phyloP scores from a whole-genome alignment of 2,888 invertebrate genomes.

The Gasteruption jaculator region DNA sequence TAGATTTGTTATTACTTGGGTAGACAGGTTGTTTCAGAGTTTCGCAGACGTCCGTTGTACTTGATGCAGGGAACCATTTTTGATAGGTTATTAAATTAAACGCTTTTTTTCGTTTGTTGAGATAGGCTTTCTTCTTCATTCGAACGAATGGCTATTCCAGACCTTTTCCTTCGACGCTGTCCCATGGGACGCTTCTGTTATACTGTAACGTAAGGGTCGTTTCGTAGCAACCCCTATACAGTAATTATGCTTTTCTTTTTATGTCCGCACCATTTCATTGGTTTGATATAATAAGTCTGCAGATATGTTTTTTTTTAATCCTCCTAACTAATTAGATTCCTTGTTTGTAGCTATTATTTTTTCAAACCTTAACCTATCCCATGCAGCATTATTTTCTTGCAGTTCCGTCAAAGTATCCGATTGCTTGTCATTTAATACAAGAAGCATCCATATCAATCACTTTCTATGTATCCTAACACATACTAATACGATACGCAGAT shows the following conservation, averaged over 20 bases:
- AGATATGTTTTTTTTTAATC: constrained; percentile 32
- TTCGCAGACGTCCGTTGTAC: constrained; percentile 7
- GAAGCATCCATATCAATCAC: too few relatives aligned
- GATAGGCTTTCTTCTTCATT: constrained; percentile 10
- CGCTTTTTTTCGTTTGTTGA: constrained; percentile 41
- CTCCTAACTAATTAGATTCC: constrained; percentile 40
- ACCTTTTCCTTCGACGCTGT: constrained; percentile 22
- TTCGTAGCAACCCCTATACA: constrained; percentile 45
- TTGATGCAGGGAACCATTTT: constrained; percentile 30
- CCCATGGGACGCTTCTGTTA: constrained; percentile 47
- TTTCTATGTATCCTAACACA: too few relatives aligned
- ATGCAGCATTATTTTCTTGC: too few relatives aligned
- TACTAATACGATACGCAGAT: too few relatives aligned
- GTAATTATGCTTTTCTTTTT: constrained; percentile 50
- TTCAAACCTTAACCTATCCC: too few relatives aligned
- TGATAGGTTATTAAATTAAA: constrained; percentile 49
- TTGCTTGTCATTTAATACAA: too few relatives aligned
- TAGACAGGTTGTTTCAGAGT: too few relatives aligned
- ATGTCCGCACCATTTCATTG: constrained; percentile 48
- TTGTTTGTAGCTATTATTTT: too few relatives aligned
- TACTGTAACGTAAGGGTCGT: constrained; percentile 40
- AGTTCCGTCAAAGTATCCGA: too few relatives aligned
- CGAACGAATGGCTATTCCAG: constrained; percentile 13
- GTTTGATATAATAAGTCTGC: constrained; percentile 44
- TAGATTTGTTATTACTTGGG: too few relatives aligned